Evolutionary conservation across 2,113 vertebrate species (phyloP).

Genomic region (Emydocephalus ijimae): DNA sequence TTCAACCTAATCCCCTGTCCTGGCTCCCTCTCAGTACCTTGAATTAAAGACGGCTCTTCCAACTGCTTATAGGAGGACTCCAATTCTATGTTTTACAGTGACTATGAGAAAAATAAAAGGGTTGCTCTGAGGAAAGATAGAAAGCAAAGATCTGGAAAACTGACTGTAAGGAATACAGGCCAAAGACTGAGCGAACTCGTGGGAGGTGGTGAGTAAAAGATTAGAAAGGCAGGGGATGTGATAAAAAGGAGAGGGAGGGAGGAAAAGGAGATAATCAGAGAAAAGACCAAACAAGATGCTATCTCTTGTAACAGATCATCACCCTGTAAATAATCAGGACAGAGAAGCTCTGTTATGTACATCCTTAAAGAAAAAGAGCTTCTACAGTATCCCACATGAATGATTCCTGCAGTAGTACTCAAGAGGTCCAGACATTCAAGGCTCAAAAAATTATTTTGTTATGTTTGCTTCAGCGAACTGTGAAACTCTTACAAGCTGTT

Average conservation of each 20-base stretch:
- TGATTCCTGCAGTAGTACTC: neutral
- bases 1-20: neutral
- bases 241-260: neutral
- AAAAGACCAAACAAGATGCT: neutral
- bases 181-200: neutral
- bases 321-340: neutral
- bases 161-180: neutral
- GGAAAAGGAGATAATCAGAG: neutral
- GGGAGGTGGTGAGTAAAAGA: neutral
- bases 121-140: neutral
- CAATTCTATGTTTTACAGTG: neutral
- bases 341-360: neutral
- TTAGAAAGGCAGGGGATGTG: neutral
- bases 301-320: neutral
- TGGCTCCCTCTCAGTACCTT: neutral
- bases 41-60: neutral
- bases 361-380: neutral
- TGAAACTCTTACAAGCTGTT: neutral
- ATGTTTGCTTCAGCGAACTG: neutral
- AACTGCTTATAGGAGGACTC: neutral
- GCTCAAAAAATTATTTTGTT: neutral
- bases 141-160: neutral
- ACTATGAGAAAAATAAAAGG: neutral
- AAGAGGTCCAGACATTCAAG: neutral
- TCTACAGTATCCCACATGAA: neutral